These are phyloP conservation scores for Mormyrus lacerda DNA, from an alignment of 2,113 vertebrate species.

Conservation along the genomic window DNA sequence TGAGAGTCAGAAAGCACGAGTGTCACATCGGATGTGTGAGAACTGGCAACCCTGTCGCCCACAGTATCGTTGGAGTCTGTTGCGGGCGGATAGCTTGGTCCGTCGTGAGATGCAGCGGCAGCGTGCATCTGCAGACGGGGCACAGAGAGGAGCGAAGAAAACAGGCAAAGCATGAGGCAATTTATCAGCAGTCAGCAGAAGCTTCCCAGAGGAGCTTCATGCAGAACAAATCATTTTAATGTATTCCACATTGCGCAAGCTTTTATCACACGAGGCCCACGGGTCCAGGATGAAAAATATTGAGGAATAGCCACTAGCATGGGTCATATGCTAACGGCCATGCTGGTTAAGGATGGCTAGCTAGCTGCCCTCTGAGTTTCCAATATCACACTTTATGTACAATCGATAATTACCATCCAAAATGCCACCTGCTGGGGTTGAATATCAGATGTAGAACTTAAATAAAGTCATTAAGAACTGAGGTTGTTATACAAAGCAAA, in stretches of 20 bases:
- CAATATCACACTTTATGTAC: background rate
- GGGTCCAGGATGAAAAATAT: background rate
- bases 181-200: constrained; percentile 3
- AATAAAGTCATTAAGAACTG: background rate
- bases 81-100: background rate
- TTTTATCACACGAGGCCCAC: background rate
- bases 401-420: background rate
- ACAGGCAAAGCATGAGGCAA: background rate
- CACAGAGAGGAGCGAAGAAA: background rate
- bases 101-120: too few species aligned
- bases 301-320: background rate
- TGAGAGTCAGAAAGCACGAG: too few species aligned
- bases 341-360: background rate
- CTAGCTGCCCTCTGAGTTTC: background rate
- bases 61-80: background rate
- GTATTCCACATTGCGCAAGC: background rate
- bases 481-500: background rate
- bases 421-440: background rate
- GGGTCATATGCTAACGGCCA: background rate
- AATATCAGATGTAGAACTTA: background rate
- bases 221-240: constrained; percentile 12
- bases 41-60: background rate
- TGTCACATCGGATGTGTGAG: too few species aligned
- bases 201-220: background rate
- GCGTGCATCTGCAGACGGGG: background rate